Evolutionary conservation across 2,888 invertebrate species (phyloP).

Genomic region (Bruchidius siliquastri): DNA sequence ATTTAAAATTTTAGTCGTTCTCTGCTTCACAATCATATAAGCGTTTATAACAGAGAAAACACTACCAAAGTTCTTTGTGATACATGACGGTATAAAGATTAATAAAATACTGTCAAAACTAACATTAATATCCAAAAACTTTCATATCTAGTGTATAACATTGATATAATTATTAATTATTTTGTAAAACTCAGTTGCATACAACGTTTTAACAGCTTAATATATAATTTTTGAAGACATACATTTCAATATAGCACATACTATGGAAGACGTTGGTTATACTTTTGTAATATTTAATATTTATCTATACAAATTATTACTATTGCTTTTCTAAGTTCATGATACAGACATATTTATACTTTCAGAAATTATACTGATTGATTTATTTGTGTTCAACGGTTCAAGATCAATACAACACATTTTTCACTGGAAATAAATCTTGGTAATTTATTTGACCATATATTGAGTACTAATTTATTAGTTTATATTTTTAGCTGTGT

Average conservation of each 20-base stretch:
- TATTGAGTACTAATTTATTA: neutral
- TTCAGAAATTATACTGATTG: too few species aligned
- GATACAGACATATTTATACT: neutral
- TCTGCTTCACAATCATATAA: too few species aligned
- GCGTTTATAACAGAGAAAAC: too few species aligned
- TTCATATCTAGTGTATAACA: neutral
- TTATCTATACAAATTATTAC: neutral
- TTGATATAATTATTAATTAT: neutral
- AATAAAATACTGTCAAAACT: neutral
- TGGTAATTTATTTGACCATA: neutral
- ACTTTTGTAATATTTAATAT: neutral
- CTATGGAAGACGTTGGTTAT: conserved; percentile 6
- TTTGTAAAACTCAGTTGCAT: neutral
- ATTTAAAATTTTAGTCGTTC: too few species aligned
- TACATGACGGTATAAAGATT: neutral
- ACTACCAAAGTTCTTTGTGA: neutral
- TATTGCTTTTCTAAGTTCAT: neutral
- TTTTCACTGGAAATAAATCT: too few species aligned
- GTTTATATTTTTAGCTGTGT: neutral
- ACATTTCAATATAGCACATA: conserved; percentile 5
- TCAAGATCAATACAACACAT: too few species aligned
- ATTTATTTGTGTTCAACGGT: too few species aligned
- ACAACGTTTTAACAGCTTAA: neutral
- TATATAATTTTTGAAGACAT: conserved; percentile 7
- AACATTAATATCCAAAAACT: neutral